Evolutionary conservation across 2,797 vertebrate genomes (phyloP).

Genomic region (Bovichtus diacanthus): DNA sequence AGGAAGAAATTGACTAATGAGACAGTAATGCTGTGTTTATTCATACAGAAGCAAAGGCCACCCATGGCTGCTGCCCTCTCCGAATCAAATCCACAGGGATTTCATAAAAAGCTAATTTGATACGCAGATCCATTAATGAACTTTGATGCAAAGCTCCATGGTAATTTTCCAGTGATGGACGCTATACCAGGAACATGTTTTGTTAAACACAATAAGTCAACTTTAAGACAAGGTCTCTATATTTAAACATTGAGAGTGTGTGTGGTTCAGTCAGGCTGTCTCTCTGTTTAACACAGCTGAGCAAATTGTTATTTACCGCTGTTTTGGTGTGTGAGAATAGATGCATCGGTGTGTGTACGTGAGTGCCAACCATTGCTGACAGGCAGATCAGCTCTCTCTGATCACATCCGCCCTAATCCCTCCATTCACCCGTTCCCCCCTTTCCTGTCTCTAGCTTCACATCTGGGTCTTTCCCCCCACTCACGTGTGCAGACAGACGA

Average conservation of each 20-base stretch:
- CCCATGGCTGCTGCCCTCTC: slow-evolving; percentile 49
- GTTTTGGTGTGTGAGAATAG: slow-evolving; percentile 47
- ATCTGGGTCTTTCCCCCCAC: slow-evolving; percentile 81
- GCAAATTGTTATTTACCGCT: slow-evolving; percentile 54
- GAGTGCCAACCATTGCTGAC: slow-evolving; percentile 62
- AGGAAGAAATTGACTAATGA: slow-evolving; percentile 58
- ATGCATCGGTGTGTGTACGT: slow-evolving; percentile 31
- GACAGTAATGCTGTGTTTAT: slow-evolving; percentile 53
- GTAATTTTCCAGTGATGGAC: slow-evolving; percentile 47
- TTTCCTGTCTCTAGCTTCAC: slow-evolving; percentile 71
- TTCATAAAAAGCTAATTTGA: slow-evolving; percentile 57
- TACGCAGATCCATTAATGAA: slow-evolving; percentile 59
- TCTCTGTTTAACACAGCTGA: slow-evolving; percentile 49
- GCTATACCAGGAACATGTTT: slow-evolving; percentile 43
- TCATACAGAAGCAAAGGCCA: slow-evolving; percentile 47
- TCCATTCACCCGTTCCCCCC: slow-evolving; percentile 26
- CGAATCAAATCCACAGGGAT: slow-evolving; percentile 47
- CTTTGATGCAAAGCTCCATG: slow-evolving; percentile 31
- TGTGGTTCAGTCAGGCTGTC: slow-evolving; percentile 31
- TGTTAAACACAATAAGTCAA: slow-evolving; percentile 54
- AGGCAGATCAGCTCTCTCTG: slow-evolving; percentile 76
- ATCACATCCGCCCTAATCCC: slow-evolving; percentile 76
- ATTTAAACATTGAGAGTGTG: slow-evolving; percentile 28
- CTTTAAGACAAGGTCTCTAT: slow-evolving; percentile 40
- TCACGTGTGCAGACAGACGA: slow-evolving; percentile 84